Conservation (phyloP, 2,113 vertebrate species). For the Passer montanus region DNA sequence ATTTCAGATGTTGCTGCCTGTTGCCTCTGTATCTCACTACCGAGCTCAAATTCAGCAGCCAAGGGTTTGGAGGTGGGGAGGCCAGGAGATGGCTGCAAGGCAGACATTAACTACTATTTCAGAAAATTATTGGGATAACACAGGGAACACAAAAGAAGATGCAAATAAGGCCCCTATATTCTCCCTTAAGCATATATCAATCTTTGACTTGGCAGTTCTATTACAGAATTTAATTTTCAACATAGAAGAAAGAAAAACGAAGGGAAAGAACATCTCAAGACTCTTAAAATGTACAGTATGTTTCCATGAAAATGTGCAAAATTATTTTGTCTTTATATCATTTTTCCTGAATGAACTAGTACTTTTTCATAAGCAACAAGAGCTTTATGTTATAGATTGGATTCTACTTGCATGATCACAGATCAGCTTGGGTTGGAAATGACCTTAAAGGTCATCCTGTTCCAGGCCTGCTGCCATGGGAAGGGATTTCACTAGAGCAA, state of each 20-base stretch:
- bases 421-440: neutral
- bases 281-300: neutral
- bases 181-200: neutral
- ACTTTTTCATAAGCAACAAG: neutral
- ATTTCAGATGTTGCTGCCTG: neutral
- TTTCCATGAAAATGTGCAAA: neutral
- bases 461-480: neutral
- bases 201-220: neutral
- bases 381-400: neutral
- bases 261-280: neutral
- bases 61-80: neutral
- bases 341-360: neutral
- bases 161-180: neutral
- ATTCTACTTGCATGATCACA: neutral
- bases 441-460: neutral
- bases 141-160: neutral
- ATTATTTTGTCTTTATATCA: neutral
- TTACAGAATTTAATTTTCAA: neutral
- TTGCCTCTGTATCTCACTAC: neutral
- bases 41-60: fast-evolving
- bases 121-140: neutral
- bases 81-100: neutral
- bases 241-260: neutral
- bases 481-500: neutral
- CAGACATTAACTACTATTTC: neutral